Evolutionary conservation across 1,140 invertebrate species (phyloP), one percentile per base, ranked within the genome.

Genomic region (Eueides isabella): DNA sequence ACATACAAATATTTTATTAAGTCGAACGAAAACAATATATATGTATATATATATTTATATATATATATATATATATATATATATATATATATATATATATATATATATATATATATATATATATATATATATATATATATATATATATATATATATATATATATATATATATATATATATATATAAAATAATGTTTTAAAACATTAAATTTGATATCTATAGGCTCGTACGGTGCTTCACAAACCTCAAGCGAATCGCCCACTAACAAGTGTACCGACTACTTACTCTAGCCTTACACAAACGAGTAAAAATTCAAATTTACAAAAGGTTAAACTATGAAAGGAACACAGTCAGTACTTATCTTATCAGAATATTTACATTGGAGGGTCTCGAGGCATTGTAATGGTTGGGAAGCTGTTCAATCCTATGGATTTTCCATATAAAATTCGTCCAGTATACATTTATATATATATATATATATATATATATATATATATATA

Each of bases 291-390:
- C 64, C 61, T 67, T 79, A 82, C 76, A 75, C 38, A 71, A 79
- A 76, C 74, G 74, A 75, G 74, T 74, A 80, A 78, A 82, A 78
- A 80, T 29, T 64, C 71, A 75, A 81, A 76, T 83, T 75, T 85
- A 85, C 82, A 84, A 78, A 79, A 80, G 67, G 68, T 82, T 78
- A 79, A 75, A 67, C 77, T 82, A 81, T 75, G 28, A 85, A 90
- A 90, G 88, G 88, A 90, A 82, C 82, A 84, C 82, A 84, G 79
- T 82, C 77, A 79, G 75, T 78, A 82, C 72, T 75, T 75, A 71
- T 66, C 55, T 44, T 71, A 66, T 28, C 35, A 67, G 63, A 66
- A 30, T 85, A 84, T 85, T 75, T 86, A 89, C 83, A 85, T 73
- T 75, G 80, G 82, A 85, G 79, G 80, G 79, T 67, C 70, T 72